Conservation (phyloP, 2,888 invertebrate genomes). For the Tetragonisca angustula region DNA sequence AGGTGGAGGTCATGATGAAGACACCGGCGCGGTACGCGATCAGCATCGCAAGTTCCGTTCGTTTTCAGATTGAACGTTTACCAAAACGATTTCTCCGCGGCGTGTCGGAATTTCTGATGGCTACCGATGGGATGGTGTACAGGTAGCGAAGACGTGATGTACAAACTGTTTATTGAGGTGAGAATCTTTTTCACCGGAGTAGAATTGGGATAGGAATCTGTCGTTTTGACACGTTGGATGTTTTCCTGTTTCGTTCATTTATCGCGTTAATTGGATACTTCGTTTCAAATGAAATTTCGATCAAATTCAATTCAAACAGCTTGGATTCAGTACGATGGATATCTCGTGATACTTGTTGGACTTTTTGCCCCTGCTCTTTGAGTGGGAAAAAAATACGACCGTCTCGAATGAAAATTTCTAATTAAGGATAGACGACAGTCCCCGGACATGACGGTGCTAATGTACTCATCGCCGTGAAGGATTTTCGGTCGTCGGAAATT, state of each 20-base stretch:
- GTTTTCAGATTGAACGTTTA: conserved; percentile 39
- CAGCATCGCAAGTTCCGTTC: conserved; percentile 36
- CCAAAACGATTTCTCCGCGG: conserved; percentile 8
- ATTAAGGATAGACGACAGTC: no score
- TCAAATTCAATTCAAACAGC: no score
- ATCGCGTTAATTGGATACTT: neutral
- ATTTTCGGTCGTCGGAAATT: neutral
- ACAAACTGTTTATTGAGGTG: neutral
- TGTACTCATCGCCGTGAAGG: neutral
- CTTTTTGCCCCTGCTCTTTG: no score
- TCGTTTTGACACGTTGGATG: neutral
- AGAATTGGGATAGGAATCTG: neutral
- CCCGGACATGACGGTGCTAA: neutral
- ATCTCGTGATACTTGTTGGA: no score
- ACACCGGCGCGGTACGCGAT: conserved; percentile 51
- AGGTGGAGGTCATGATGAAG: conserved; percentile 51
- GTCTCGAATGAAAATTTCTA: no score
- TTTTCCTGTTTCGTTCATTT: neutral
- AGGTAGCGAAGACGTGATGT: neutral
- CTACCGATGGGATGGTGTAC: neutral
- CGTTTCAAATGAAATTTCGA: neutral
- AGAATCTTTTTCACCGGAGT: neutral
- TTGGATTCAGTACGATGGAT: neutral
- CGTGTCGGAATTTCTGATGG: neutral
- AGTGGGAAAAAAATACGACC: no score